phyloP scores from a whole-genome alignment of 2,113 vertebrate species.

The Prolemur simus region DNA sequence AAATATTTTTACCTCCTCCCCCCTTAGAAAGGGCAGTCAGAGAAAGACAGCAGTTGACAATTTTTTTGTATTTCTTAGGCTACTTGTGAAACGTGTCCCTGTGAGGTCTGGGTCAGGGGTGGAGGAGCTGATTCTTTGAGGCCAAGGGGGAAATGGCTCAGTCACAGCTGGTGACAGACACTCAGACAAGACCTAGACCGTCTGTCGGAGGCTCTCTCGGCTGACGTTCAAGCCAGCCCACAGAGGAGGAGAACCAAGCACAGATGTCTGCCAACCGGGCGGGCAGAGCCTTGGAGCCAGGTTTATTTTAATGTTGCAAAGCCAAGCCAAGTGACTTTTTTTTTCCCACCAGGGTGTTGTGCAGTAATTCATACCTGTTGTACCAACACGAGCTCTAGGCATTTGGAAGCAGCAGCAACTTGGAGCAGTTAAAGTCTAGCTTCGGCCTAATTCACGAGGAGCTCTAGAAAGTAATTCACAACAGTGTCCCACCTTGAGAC shows the following conservation, averaged over 20 bases:
- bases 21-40: neutral
- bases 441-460: neutral
- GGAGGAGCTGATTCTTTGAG: neutral
- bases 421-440: neutral
- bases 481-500: neutral
- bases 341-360: neutral
- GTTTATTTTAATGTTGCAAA: slow-evolving; percentile 60
- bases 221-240: neutral
- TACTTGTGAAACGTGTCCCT: neutral
- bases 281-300: neutral
- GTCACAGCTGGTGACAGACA: neutral
- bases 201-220: neutral
- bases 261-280: neutral
- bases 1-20: neutral
- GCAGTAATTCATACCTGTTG: slow-evolving; percentile 13
- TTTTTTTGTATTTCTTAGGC: neutral
- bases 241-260: neutral
- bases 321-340: slow-evolving; percentile 35
- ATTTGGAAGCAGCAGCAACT: neutral
- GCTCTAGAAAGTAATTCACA: neutral
- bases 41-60: neutral
- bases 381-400: neutral
- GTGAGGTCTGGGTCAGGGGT: neutral
- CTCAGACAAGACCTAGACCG: neutral
- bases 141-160: neutral